phyloP scores from a whole-genome alignment of 2,113 vertebrate genomes.

The Eclectus roratus region DNA sequence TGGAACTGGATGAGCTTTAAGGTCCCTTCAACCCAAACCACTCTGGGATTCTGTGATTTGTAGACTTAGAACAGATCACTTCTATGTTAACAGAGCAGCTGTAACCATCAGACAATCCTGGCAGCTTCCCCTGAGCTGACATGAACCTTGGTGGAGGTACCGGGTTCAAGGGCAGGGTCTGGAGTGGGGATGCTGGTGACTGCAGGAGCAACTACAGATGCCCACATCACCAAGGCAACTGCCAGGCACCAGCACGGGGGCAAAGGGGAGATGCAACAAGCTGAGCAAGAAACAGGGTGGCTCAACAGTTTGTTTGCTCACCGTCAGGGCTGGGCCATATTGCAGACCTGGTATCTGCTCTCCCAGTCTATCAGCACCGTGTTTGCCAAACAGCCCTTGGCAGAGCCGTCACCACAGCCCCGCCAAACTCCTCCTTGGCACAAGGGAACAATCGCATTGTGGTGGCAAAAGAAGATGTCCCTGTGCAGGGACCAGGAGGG shows the following conservation, averaged over 20 bases:
- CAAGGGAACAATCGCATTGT: accelerated
- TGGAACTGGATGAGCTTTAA: not conserved
- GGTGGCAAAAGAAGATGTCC: not conserved
- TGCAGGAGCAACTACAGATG: not conserved
- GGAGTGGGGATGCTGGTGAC: not conserved
- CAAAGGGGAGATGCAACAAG: accelerated
- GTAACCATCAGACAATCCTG: not conserved
- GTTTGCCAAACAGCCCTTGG: not conserved
- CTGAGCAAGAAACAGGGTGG: not conserved
- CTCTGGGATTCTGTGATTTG: not conserved
- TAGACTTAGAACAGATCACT: conserved; percentile 4
- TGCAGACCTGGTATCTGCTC: not conserved
- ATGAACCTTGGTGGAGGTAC: accelerated
- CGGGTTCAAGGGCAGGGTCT: accelerated
- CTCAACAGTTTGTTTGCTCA: not conserved
- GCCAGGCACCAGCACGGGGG: not conserved
- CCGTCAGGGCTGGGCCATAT: not conserved
- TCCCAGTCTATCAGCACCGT: not conserved
- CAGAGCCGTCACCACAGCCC: not conserved
- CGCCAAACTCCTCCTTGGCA: not conserved
- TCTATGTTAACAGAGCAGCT: not conserved
- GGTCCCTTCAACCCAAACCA: not conserved
- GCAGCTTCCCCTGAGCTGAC: not conserved
- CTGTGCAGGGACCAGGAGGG: not conserved
- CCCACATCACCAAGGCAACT: not conserved